phyloP scores from a whole-genome alignment of 2,113 vertebrate species.

The Onychostruthus taczanowskii region DNA sequence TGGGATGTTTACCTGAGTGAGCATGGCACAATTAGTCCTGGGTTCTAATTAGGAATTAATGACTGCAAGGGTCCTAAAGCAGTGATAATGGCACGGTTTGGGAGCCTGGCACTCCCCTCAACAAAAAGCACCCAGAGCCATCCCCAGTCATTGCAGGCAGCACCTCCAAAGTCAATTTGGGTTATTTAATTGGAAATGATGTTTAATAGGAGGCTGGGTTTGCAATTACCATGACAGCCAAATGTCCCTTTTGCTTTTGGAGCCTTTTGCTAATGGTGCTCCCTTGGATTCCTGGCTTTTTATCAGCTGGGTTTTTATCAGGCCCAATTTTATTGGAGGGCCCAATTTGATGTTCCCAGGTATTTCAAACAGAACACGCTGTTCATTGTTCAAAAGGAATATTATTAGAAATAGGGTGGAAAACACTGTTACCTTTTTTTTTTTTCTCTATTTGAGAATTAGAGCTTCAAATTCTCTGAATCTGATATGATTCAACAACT shows the following conservation, averaged over 20 bases:
- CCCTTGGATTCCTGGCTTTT: background rate
- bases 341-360: constrained; percentile 44
- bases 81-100: fast-evolving
- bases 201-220: background rate
- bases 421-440: background rate
- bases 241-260: constrained; percentile 1
- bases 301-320: constrained; percentile 15
- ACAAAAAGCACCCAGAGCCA: background rate
- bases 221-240: background rate
- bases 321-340: background rate
- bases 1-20: background rate
- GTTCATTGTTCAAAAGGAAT: background rate
- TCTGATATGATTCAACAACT: background rate
- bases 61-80: background rate
- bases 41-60: background rate
- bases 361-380: background rate
- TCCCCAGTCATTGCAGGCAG: background rate
- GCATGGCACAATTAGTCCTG: background rate
- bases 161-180: background rate
- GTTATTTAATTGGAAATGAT: constrained; percentile 7
- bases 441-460: background rate
- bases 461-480: background rate
- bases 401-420: background rate
- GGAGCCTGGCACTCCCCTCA: background rate
- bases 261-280: background rate